Evolutionary conservation across 2,113 vertebrate species (phyloP).

Genomic region (Rattus rattus): DNA sequence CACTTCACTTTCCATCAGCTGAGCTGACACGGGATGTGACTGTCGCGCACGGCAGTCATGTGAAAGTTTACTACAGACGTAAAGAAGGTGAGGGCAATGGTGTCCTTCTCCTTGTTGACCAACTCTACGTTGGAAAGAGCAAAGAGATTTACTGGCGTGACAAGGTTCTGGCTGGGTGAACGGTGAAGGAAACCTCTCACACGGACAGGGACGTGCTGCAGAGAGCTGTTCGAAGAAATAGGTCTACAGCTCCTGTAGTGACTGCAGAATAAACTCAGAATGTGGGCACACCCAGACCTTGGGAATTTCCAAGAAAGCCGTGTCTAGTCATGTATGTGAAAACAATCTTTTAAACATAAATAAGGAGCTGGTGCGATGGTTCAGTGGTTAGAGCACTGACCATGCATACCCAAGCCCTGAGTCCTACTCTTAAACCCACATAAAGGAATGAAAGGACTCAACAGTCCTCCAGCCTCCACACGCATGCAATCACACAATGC

Average conservation of each 20-base stretch:
- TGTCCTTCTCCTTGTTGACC: conserved; percentile 63
- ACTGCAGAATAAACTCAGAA: background rate
- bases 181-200: background rate
- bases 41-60: conserved; percentile 78
- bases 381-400: background rate
- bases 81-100: conserved; percentile 51
- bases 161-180: background rate
- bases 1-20: conserved; percentile 86
- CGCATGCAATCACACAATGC: background rate
- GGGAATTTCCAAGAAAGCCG: background rate
- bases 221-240: background rate
- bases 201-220: background rate
- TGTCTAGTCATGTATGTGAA: background rate
- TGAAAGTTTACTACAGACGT: conserved; percentile 72
- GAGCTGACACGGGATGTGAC: conserved; percentile 85
- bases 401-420: background rate
- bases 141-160: background rate
- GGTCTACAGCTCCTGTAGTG: background rate
- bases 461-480: background rate
- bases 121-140: conserved; percentile 56
- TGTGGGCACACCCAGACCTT: conserved; percentile 14
- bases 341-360: background rate
- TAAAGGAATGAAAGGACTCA: background rate
- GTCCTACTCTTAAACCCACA: background rate
- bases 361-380: background rate